phyloP scores from a whole-genome alignment of 2,113 vertebrate species.

The Reinhardtius hippoglossoides region DNA sequence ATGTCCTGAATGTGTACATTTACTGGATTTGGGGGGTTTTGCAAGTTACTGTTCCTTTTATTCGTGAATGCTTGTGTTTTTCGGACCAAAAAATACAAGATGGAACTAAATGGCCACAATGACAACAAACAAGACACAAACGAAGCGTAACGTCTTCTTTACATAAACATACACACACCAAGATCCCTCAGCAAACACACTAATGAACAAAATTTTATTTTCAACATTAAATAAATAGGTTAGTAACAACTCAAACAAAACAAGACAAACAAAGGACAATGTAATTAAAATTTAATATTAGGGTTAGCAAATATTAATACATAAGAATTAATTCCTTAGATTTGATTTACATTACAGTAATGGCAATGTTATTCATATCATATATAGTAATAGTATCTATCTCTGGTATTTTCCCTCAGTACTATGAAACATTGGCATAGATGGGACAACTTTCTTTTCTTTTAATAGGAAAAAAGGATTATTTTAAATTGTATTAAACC shows the following conservation, averaged over 20 bases:
- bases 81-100: neutral
- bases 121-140: slow-evolving; percentile 6
- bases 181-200: slow-evolving; percentile 8
- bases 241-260: slow-evolving; percentile 42
- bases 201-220: slow-evolving; percentile 33
- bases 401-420: too few relatives aligned
- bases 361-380: neutral
- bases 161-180: neutral
- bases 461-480: too few relatives aligned
- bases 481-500: neutral
- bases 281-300: slow-evolving; percentile 29
- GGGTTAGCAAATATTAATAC: slow-evolving; percentile 4
- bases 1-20: neutral
- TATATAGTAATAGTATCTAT: too few relatives aligned
- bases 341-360: slow-evolving; percentile 1
- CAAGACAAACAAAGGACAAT: slow-evolving; percentile 26
- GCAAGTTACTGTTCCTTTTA: neutral
- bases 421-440: too few relatives aligned
- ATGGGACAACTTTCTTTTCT: too few relatives aligned
- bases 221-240: slow-evolving; percentile 34
- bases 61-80: neutral
- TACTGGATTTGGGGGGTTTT: neutral
- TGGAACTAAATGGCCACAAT: neutral
- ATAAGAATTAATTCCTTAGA: neutral
- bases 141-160: neutral